Evolutionary conservation across 2,888 invertebrate species (phyloP).

Genomic region (Bombylius discolor): DNA sequence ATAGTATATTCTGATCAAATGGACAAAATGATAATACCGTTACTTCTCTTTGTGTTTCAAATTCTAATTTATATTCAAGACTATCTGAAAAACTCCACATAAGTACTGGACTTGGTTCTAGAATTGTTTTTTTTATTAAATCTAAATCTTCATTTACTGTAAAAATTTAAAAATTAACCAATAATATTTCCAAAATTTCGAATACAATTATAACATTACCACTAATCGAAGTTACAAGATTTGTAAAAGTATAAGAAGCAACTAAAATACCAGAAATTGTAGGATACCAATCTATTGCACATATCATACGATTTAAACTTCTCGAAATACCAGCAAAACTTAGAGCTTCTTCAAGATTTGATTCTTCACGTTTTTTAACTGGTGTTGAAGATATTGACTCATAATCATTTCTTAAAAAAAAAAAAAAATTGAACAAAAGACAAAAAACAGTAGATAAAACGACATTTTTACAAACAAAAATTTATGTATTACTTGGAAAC

Average conservation of each 20-base stretch:
- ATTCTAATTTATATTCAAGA: slow-evolving; percentile 52
- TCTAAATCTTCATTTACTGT: slow-evolving; percentile 30
- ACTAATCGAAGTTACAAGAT: slow-evolving; percentile 16
- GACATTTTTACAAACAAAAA: too few species aligned
- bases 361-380: slow-evolving; percentile 25
- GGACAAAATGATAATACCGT: slow-evolving; percentile 54
- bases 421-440: too few species aligned
- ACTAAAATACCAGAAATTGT: slow-evolving; percentile 55
- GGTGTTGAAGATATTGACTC: slow-evolving; percentile 22
- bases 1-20: slow-evolving; percentile 50
- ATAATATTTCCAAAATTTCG: background rate
- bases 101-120: slow-evolving; percentile 51
- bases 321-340: slow-evolving; percentile 51
- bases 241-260: slow-evolving; percentile 49
- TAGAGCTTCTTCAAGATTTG: slow-evolving; percentile 36
- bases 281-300: slow-evolving; percentile 56
- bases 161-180: background rate
- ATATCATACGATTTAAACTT: slow-evolving; percentile 53
- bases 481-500: too few species aligned
- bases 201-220: background rate
- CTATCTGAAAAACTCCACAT: slow-evolving; percentile 64
- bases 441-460: too few species aligned
- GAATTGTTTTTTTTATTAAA: slow-evolving; percentile 42
- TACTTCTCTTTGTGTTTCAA: slow-evolving; percentile 54
- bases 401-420: slow-evolving; percentile 33